Conservation (phyloP, 2,888 invertebrate genomes). For the Lasiommata megera region DNA sequence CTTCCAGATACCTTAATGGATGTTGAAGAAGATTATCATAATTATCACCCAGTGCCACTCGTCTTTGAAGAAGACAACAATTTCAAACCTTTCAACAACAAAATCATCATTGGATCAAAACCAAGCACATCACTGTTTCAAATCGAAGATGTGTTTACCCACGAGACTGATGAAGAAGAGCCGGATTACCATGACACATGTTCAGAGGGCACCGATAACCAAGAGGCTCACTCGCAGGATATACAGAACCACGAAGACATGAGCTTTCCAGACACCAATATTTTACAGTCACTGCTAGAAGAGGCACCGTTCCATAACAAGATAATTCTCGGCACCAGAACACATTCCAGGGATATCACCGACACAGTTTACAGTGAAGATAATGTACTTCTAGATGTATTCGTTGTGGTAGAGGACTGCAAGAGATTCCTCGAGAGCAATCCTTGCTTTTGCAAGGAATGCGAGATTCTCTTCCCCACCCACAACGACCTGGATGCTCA, state of each 20-base stretch:
- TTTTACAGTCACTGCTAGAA: neutral
- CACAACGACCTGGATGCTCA: constrained; percentile 30
- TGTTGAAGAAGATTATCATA: neutral
- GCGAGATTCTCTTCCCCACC: constrained; percentile 30
- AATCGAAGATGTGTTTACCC: neutral
- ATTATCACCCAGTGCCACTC: neutral
- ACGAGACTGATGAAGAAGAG: no score
- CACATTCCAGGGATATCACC: neutral
- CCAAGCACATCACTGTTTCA: neutral
- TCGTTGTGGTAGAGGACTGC: constrained; percentile 28
- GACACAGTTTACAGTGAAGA: neutral
- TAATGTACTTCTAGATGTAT: constrained; percentile 15
- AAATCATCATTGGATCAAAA: constrained; percentile 1
- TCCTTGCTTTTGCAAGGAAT: constrained; percentile 27
- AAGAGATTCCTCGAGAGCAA: constrained; percentile 16
- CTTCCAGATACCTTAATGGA: neutral
- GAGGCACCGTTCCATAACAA: constrained; percentile 18
- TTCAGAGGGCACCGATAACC: neutral
- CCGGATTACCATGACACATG: neutral
- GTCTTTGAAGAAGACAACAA: neutral
- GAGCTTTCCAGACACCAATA: neutral
- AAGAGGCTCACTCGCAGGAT: neutral
- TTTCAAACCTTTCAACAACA: neutral
- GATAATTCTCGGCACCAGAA: constrained; percentile 26
- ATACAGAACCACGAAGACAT: neutral